Percentiles rank a stretch among this genome's conserved stretches.
These are phyloP conservation scores for Orcinus orca DNA, from an alignment of 2,113 vertebrate genomes.

Conservation along the genomic window DNA sequence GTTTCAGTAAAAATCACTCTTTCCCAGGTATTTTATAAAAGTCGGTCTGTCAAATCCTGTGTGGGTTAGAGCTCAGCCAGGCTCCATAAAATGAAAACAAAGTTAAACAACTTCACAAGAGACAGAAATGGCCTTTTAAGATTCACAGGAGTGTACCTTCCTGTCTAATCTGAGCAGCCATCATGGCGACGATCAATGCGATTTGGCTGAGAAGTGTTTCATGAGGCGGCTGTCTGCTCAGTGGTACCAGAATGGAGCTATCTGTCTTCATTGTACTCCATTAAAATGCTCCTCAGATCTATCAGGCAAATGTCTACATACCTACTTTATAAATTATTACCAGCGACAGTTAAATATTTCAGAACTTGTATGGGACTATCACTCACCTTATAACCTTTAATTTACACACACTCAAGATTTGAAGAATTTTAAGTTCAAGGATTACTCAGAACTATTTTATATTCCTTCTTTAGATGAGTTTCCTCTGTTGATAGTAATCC, in stretches of 20 bases:
- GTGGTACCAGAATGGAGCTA: conserved; percentile 80
- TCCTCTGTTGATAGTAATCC: conserved; percentile 1
- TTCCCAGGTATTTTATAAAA: conserved; percentile 62
- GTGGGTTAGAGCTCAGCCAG: conserved; percentile 61
- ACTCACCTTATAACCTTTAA: conserved; percentile 57
- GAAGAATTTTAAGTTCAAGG: neutral
- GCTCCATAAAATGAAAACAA: conserved; percentile 80
- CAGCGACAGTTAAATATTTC: conserved; percentile 80
- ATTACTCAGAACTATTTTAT: conserved; percentile 25
- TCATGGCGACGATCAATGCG: conserved; percentile 82
- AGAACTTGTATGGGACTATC: conserved; percentile 78
- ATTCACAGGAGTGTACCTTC: conserved; percentile 80
- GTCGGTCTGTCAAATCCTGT: conserved; percentile 51
- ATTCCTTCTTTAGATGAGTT: neutral
- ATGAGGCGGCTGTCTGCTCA: conserved; percentile 71
- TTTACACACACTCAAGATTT: conserved; percentile 52
- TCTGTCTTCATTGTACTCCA: conserved; percentile 85
- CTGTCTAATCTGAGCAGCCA: conserved; percentile 80
- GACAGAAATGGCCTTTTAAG: conserved; percentile 83
- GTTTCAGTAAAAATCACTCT: conserved; percentile 55
- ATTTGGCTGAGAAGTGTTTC: conserved; percentile 81
- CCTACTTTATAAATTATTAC: conserved; percentile 82
- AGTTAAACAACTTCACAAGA: conserved; percentile 81
- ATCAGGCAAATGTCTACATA: conserved; percentile 79
- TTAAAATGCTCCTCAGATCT: conserved; percentile 84